A percentile compares a stretch with the other conserved stretches of the same genome.
These are phyloP conservation scores for Chiloscyllium punctatum DNA, from an alignment of 2,797 vertebrate genomes.

Conservation along the genomic window DNA sequence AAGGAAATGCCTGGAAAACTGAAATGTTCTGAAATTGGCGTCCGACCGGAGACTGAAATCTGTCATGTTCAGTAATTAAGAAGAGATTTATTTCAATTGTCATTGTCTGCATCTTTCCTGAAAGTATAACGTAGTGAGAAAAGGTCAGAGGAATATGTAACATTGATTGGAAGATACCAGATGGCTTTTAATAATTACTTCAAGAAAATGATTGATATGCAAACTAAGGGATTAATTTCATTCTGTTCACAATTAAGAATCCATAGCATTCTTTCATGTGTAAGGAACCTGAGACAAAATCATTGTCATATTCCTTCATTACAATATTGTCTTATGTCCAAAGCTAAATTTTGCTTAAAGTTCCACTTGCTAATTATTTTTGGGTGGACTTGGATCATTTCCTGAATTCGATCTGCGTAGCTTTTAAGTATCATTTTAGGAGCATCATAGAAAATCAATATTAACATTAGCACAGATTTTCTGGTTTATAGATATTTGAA, in stretches of 20 bases:
- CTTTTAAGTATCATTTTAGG: background rate
- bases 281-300: background rate
- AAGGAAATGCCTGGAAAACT: background rate
- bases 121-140: background rate
- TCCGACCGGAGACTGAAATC: background rate
- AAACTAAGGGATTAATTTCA: background rate
- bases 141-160: background rate
- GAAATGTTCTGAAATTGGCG: background rate
- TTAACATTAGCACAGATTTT: background rate
- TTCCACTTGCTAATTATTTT: background rate
- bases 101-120: background rate
- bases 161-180: background rate
- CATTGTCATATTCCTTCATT: background rate
- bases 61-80: background rate
- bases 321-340: background rate
- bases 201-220: background rate
- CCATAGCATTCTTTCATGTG: background rate
- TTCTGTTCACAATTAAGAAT: background rate
- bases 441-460: background rate
- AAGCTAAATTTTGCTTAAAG: background rate
- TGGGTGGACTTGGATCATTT: background rate
- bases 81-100: background rate
- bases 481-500: no score
- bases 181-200: background rate
- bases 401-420: background rate